Percentiles rank a stretch among this genome's conserved stretches.
Conservation (phyloP, 2,797 vertebrate genomes). For the Smutsia gigantea region DNA sequence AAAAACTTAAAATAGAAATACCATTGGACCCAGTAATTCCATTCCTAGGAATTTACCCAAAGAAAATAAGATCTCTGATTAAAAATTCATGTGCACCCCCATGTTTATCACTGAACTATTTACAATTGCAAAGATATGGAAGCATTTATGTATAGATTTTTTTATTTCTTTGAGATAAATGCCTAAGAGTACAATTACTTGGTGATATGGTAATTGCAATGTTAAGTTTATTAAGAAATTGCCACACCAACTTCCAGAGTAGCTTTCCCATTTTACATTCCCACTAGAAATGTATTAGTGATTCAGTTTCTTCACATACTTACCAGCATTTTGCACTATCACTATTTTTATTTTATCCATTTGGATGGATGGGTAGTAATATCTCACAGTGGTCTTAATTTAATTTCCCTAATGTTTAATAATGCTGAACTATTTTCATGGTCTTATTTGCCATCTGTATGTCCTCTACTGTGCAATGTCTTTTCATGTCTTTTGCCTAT, state of each 20-base stretch:
- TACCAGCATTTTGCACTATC: not conserved
- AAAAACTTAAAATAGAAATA: not conserved
- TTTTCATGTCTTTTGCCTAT: not conserved
- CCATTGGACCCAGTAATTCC: not conserved
- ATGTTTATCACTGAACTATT: not conserved
- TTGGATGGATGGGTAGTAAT: not conserved
- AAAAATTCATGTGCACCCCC: not conserved
- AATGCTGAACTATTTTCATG: not conserved
- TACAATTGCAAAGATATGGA: not conserved
- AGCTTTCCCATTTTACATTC: not conserved
- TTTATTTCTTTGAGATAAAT: not conserved
- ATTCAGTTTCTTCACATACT: not conserved
- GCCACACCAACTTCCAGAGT: not conserved
- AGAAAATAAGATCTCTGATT: not conserved
- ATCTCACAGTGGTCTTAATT: not conserved
- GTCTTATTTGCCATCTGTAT: not conserved
- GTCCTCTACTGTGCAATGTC: not conserved
- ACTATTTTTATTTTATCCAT: not conserved
- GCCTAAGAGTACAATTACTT: not conserved
- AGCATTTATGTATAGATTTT: not conserved
- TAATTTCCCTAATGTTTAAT: not conserved
- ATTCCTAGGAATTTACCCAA: not conserved
- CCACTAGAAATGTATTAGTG: not conserved
- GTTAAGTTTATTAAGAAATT: not conserved
- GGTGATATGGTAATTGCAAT: not conserved